Evolutionary conservation across 1,140 invertebrate genomes (phyloP), one percentile per base, ranked within the genome.

Genomic region (Dendroctonus ponderosae): DNA sequence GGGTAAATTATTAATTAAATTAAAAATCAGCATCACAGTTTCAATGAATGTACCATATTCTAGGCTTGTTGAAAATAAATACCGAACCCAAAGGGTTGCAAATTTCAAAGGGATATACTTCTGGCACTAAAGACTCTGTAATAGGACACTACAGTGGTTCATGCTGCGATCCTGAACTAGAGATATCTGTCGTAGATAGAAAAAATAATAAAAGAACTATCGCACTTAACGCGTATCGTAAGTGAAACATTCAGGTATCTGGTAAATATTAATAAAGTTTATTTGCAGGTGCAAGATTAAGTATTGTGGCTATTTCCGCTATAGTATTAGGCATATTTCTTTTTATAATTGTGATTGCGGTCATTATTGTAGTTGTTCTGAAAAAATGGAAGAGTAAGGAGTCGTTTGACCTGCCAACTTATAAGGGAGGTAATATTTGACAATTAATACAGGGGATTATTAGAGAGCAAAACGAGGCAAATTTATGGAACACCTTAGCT

Each of bases 91-190:
- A 64, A 68, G 79, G 81, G n/a, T 52, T 83, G 41, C 78, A 79
- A 65, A 71, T 81, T 62, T 68, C 60, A 2, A 63, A 73, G 7
- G 72, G 75, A 14, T 84, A 80, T 60, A 77, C 78, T 26, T 78
- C 78, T 71, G 83, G 83, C 9, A 82, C 81, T 2, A 80, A 74
- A 62, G 74, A 76, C n/a, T 68, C 76, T 44, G 76, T 82, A 15
- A 78, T 60, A 41, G 83, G 83, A 49, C 75, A 77, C 67, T 83
- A 83, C 66, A 79, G 73, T n/a, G 79, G 78, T 12, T 81, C 78
- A 9, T 85, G 83, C 60, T 85, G 83, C 56, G 75, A 80, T 39
- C 77, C 79, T 14, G 68, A 75, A 11, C 71, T 82, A 6, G 72
- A 79, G 66, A 71, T 85, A 9, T 79, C 74, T 39, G 83, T 81